Conservation (phyloP, 1,140 invertebrate genomes). For the Leptopilina clavipes region DNA sequence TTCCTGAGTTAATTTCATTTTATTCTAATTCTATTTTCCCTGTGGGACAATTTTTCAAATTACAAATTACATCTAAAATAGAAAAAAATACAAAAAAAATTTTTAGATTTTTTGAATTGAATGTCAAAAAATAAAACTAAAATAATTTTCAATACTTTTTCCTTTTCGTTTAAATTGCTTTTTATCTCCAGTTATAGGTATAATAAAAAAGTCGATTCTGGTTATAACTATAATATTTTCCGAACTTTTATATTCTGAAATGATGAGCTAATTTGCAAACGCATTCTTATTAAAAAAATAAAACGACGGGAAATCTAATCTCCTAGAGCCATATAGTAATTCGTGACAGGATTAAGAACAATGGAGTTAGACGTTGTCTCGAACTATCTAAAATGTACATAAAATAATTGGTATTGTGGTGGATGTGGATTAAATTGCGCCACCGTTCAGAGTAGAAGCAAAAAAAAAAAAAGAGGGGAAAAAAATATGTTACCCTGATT, state of each 20-base stretch:
- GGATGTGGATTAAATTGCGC: neutral
- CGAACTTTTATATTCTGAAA: neutral
- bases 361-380: conserved; percentile 26
- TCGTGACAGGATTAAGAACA: conserved; percentile 27
- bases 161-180: too few species aligned
- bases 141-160: too few species aligned
- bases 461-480: neutral
- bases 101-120: too few species aligned
- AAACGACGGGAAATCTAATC: conserved; percentile 23
- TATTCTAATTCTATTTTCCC: too few species aligned
- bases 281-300: conserved; percentile 10
- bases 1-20: too few species aligned
- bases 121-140: too few species aligned
- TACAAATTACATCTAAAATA: too few species aligned
- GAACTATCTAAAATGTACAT: conserved; percentile 17
- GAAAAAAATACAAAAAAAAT: too few species aligned
- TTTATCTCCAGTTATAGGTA: neutral
- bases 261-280: conserved; percentile 17
- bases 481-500: neutral
- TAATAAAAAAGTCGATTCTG: neutral
- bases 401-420: neutral
- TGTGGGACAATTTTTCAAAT: too few species aligned
- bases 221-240: neutral
- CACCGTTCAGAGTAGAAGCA: neutral
- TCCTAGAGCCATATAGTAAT: neutral